A percentile compares a stretch with the other conserved stretches of the same genome.
Evolutionary conservation across 2,888 invertebrate species (phyloP).

Genomic region (Noctua fimbriata): DNA sequence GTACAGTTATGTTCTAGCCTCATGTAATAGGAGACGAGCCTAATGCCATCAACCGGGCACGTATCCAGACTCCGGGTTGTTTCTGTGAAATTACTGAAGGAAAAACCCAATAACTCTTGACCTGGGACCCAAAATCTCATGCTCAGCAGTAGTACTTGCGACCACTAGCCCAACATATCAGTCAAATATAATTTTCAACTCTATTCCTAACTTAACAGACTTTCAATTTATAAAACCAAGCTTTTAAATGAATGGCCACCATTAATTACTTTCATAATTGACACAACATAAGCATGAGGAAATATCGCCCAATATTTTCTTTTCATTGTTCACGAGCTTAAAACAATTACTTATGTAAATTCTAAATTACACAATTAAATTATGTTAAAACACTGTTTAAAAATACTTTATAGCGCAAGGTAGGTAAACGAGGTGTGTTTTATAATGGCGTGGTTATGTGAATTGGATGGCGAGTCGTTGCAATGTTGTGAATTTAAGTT

Average conservation of each 20-base stretch:
- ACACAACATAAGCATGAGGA: slow-evolving; percentile 17
- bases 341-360: slow-evolving; percentile 57
- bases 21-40: not conserved
- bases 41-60: not conserved
- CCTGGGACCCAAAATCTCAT: not conserved
- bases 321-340: slow-evolving; percentile 33
- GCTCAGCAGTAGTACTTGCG: not conserved
- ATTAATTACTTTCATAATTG: slow-evolving; percentile 47
- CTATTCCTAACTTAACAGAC: not conserved
- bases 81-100: not conserved
- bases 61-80: no score
- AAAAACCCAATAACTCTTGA: not conserved
- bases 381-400: slow-evolving; percentile 35
- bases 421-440: slow-evolving; percentile 36
- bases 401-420: slow-evolving; percentile 44
- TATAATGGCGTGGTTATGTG: slow-evolving; percentile 30
- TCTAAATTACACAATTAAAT: slow-evolving; percentile 50
- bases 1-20: not conserved
- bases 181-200: not conserved
- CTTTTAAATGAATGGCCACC: not conserved
- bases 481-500: slow-evolving; percentile 37
- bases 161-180: not conserved
- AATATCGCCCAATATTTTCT: slow-evolving; percentile 30
- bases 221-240: not conserved
- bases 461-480: slow-evolving; percentile 24